Conservation (phyloP, 92 coral and sea anemone genomes). For the Umimayanthus chanpuru region DNA sequence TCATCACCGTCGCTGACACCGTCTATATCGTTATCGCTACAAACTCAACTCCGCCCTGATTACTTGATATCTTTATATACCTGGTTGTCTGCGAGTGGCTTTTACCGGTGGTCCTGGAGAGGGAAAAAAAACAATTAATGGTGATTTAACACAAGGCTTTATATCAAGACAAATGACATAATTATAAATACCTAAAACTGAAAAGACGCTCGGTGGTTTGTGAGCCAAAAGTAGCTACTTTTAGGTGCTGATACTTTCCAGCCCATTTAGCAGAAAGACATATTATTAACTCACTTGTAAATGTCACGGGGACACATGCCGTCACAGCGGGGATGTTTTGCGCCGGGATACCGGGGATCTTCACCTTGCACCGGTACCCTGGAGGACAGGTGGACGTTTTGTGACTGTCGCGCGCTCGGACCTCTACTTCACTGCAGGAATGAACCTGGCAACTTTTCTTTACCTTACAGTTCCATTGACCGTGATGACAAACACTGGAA, state of each 20-base stretch:
- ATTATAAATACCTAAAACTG: not conserved
- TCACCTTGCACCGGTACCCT: conserved; percentile 78
- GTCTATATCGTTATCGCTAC: too few relatives aligned
- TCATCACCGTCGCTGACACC: too few relatives aligned
- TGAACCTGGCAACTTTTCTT: conserved; percentile 61
- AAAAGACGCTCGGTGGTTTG: not conserved
- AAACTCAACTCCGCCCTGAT: too few relatives aligned
- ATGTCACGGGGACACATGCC: conserved; percentile 54
- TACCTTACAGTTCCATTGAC: conserved; percentile 78
- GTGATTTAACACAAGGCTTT: too few relatives aligned
- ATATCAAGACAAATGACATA: not conserved
- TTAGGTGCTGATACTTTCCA: too few relatives aligned
- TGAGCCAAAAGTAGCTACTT: conserved; percentile 45
- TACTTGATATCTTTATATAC: too few relatives aligned
- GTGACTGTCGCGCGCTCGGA: conserved; percentile 43
- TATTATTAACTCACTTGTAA: conserved; percentile 51
- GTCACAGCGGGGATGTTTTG: conserved; percentile 81
- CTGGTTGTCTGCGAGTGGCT: too few relatives aligned
- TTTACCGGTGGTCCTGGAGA: too few relatives aligned
- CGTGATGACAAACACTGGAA: conserved; percentile 78
- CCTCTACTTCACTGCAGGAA: conserved; percentile 56
- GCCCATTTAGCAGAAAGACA: too few relatives aligned
- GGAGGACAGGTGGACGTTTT: conserved; percentile 69
- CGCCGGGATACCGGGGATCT: conserved; percentile 85
- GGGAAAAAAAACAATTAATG: too few relatives aligned